A percentile compares a stretch with the other conserved stretches of the same genome.
phyloP scores from a whole-genome alignment of 2,797 vertebrate genomes.

The Coranthus polyacanthus region DNA sequence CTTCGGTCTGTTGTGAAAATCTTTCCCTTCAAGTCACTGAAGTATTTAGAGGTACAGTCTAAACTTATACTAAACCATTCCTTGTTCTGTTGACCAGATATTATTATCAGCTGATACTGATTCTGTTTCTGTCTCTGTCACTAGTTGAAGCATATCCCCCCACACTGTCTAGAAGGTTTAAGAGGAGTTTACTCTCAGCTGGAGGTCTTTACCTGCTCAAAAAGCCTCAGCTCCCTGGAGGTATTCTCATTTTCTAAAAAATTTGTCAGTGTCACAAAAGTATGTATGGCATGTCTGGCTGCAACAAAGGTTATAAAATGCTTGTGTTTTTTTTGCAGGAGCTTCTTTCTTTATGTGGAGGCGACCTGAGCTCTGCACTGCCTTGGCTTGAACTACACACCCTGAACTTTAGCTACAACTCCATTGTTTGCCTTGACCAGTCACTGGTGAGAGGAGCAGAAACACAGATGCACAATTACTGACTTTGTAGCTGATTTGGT shows the following conservation, averaged over 20 bases:
- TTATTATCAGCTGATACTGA: not conserved
- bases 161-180: constrained; percentile 92
- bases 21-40: constrained; percentile 96
- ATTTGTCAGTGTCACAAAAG: not conserved
- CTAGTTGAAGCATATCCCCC: constrained; percentile 93
- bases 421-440: constrained; percentile 89
- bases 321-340: constrained; percentile 83
- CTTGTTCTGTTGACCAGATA: not conserved
- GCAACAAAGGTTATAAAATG: not conserved
- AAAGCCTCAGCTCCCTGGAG: constrained; percentile 91
- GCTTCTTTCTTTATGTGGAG: constrained; percentile 94
- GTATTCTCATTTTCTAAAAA: constrained; percentile 80
- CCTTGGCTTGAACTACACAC: constrained; percentile 96
- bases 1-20: constrained; percentile 92
- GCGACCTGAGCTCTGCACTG: constrained; percentile 94
- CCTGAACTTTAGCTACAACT: constrained; percentile 96
- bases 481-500: too few relatives aligned
- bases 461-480: not conserved
- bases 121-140: not conserved
- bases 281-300: not conserved
- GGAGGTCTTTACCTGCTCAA: constrained; percentile 93
- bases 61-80: not conserved
- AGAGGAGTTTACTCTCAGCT: constrained; percentile 93
- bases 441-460: constrained; percentile 88
- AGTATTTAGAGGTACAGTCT: constrained; percentile 88